These are phyloP conservation scores for Atta colombica DNA, from an alignment of 1,140 invertebrate species.

Conservation along the genomic window DNA sequence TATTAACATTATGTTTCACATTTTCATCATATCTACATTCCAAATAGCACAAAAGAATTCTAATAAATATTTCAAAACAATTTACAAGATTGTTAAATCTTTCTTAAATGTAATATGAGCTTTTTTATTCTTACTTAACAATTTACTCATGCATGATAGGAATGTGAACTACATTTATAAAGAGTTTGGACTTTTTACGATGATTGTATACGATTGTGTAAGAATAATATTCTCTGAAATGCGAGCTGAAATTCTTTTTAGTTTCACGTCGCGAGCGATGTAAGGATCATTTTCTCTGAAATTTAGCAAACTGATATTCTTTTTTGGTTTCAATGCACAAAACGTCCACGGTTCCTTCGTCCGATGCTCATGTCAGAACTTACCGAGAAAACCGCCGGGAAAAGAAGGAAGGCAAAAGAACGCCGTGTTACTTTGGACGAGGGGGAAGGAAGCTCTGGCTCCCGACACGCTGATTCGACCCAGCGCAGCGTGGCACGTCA, in stretches of 20 bases:
- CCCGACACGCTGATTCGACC: constrained; percentile 56
- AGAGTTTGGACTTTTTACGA: neutral
- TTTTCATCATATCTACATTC: neutral
- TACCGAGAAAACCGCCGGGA: constrained; percentile 23
- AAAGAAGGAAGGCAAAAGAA: constrained; percentile 48
- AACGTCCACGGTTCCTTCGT: constrained; percentile 38
- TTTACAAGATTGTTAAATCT: neutral
- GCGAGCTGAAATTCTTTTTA: constrained; percentile 27
- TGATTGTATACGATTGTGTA: neutral
- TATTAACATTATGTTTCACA: neutral
- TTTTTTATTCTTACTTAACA: neutral
- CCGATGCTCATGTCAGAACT: constrained; percentile 52
- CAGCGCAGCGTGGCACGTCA: constrained; percentile 60
- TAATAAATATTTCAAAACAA: neutral
- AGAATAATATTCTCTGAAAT: constrained; percentile 23
- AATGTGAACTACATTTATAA: neutral
- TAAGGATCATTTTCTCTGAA: constrained; percentile 49
- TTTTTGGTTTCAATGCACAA: constrained; percentile 35
- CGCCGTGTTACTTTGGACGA: constrained; percentile 51
- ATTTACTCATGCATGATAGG: neutral
- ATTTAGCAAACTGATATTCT: constrained; percentile 57
- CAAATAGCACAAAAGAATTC: neutral
- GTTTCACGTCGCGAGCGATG: constrained; percentile 6
- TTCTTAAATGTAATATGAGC: neutral
- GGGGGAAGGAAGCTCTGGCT: constrained; percentile 12